These are phyloP conservation scores for Pachliopta kotzebuea DNA, from an alignment of 2,888 invertebrate genomes.

Conservation along the genomic window DNA sequence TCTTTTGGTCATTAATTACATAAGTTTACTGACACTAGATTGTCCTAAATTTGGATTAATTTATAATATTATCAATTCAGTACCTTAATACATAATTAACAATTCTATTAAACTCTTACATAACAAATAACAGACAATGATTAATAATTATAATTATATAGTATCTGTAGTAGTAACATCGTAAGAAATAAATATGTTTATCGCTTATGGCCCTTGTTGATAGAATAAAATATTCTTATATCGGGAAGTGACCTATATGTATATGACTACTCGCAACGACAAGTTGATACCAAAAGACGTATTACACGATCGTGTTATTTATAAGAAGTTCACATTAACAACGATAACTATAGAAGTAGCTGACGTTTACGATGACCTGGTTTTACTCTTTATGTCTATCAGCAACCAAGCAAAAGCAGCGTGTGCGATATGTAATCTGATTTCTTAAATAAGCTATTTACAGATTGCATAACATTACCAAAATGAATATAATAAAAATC, in stretches of 20 bases:
- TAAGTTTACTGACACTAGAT: neutral
- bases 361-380: neutral
- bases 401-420: neutral
- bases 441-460: constrained; percentile 1
- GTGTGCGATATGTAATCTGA: neutral
- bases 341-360: constrained; percentile 1
- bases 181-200: constrained; percentile 28
- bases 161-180: constrained; percentile 27
- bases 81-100: neutral
- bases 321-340: constrained; percentile 13
- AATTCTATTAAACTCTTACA: neutral
- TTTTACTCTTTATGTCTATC: constrained; percentile 3
- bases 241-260: constrained; percentile 44
- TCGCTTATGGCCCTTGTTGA: constrained; percentile 44
- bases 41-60: no score
- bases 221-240: constrained; percentile 37
- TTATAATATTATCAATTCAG: neutral
- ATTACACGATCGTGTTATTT: constrained; percentile 4
- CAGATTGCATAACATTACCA: neutral
- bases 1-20: no score
- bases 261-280: constrained; percentile 31
- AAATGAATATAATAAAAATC: neutral
- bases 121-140: neutral
- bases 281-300: constrained; percentile 6
- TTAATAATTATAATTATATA: no score